Base-by-base conservation (phyloP, 2,113 vertebrate genomes). In the Verasper variegatus region DNA sequence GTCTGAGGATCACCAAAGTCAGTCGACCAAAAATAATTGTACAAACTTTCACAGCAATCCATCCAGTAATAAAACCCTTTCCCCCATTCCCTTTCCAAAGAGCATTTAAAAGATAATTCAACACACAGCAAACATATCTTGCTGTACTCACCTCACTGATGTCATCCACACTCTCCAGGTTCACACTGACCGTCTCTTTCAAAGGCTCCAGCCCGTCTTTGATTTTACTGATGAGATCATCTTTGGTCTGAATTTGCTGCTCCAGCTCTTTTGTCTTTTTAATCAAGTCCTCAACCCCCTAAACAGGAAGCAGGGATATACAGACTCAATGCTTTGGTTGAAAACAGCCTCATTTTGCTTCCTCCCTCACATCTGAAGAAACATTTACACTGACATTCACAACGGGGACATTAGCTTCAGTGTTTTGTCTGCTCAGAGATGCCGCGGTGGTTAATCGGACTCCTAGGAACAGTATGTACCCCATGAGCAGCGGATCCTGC, bases 111-210 rank as follows among this genome's bases (percentile, higher is more conserved):
- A 21, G 12, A 18, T 47, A 2, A 23, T 18, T 52, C 21, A 51
- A 52, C 12, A 23, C 15, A 40, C 35, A 49, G 23, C 13, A 3
- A 54, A 56, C 24, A 51, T n/a, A 14, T 81, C 1, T 8, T 21
- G 3, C 20, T 60, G 2, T 37, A 56, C n/a, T 90, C 71, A 95
- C 95, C 93, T 93, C 69, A 15, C 81, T 61, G 15, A 91, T 72
- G 35, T 79, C 55, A 3, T 89, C 80, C 42, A 81, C 17, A 9
- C 42, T 79, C 68, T 91, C 86, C 83, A 93, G 55, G 40, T 88
- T 89, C 42, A 85, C 75, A n/a, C 35, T 67, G 58, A 67, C 76
- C 6, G 66, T 66, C 52, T 79, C 64, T 18, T 87, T 68, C 0
- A 81, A 64, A 37, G 89, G 45, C 58, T 86, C 70, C 35, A 87